These are phyloP conservation scores for Sebastes minor DNA, from an alignment of 2,797 vertebrate genomes.

Conservation along the genomic window DNA sequence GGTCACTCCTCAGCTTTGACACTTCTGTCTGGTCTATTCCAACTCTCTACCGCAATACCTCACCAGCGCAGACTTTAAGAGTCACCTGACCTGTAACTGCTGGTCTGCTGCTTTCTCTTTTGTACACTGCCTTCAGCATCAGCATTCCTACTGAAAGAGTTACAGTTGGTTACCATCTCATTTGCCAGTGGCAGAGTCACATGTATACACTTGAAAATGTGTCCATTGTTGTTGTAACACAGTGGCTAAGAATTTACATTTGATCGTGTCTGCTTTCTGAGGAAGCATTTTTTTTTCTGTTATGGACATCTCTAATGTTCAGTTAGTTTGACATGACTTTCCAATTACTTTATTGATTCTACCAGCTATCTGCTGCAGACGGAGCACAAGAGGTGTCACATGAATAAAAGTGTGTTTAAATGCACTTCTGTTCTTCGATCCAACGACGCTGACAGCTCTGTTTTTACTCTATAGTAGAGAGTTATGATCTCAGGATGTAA, in stretches of 20 bases:
- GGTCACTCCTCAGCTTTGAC: conserved; percentile 29
- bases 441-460: neutral
- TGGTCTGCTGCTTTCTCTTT: conserved; percentile 46
- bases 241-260: conserved; percentile 59
- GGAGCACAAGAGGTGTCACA: conserved; percentile 5
- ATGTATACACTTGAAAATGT: conserved; percentile 31
- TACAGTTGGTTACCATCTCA: conserved; percentile 22
- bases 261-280: conserved; percentile 78
- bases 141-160: conserved; percentile 13
- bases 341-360: conserved; percentile 25
- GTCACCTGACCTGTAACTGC: conserved; percentile 11
- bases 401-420: conserved; percentile 20
- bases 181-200: conserved; percentile 44
- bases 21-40: conserved; percentile 12
- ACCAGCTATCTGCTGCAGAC: conserved; percentile 21
- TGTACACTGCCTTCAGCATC: conserved; percentile 20
- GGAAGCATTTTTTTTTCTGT: conserved; percentile 74
- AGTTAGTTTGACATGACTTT: conserved; percentile 35
- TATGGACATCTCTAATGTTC: conserved; percentile 66
- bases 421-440: neutral
- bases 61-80: conserved; percentile 30
- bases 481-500: conserved; percentile 30
- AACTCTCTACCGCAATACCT: conserved; percentile 63
- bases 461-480: conserved; percentile 7
- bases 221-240: conserved; percentile 52